Base-by-base conservation (phyloP, 1,140 invertebrate genomes). In the Berghia stephanieae region DNA sequence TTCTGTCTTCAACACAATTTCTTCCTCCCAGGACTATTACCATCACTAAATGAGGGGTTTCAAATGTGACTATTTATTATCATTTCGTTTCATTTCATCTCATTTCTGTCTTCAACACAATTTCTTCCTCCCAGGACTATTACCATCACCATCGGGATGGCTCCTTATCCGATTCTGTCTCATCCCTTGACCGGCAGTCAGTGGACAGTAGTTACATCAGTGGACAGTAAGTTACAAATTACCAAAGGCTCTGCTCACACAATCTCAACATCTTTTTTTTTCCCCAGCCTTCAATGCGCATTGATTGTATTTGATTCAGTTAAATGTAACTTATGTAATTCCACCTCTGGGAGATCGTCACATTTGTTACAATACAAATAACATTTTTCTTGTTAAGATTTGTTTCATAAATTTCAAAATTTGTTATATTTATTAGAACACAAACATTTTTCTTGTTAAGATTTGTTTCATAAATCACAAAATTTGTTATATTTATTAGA, bases 181-280 rank as follows among this genome's bases (percentile, higher is more conserved):
- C 82, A 42, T 86, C 85, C 40, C 43, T 75, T 10, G 73, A 75
- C 43, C 55, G 38, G n/a, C 73, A 75, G 24, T 75, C 73, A 36
- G 75, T 84, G 46, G 85, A 85, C 69, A 86, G 85, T 75, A 86
- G 82, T 63, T 86, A 86, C 72, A 80, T 83, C 49, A 83, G 82
- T 78, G 80, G 80, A 74, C 81, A 84, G 84, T 86, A 79, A 83
- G 83, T 85, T 36, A 13, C 46, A 13, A 49, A 13, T n/a, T n/a
- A 13, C n/a, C 46, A 49, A 49, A 49, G 46, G n/a, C 10, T 10
- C 46, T 13, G n/a, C 10, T 13, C 46, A 13, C 10, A n/a, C 10
- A 13, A 49, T 13, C 10, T 21, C 24, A 24, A 18, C 1, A 24
- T 18, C 2, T 18, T 21, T 52, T 18, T 24, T 21, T 18, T 52